phyloP scores from a whole-genome alignment of 2,888 invertebrate genomes.

The Stegophylla sp. region DNA sequence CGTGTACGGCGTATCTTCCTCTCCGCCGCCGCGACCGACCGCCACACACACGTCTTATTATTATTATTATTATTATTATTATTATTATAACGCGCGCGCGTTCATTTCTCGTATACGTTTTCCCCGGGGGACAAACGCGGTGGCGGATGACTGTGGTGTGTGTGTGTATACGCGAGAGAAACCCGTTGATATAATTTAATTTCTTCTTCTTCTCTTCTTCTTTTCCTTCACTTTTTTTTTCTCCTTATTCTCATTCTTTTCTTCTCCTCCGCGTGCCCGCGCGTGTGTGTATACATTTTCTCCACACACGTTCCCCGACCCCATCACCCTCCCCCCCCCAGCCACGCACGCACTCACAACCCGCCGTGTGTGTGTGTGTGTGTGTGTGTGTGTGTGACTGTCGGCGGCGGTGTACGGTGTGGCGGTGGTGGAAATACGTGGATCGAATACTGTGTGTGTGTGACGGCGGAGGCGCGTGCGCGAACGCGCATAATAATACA shows the following conservation, averaged over 20 bases:
- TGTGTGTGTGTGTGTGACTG: neutral
- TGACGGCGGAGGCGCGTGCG: conserved; percentile 29
- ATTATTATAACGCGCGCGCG: conserved; percentile 50
- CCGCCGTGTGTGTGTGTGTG: neutral
- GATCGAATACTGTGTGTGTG: conserved; percentile 48
- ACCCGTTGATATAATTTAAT: conserved; percentile 59
- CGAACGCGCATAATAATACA: conserved; percentile 44
- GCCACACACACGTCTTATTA: conserved; percentile 39
- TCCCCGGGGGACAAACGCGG: conserved; percentile 24
- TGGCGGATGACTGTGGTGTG: neutral
- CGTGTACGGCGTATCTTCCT: neutral
- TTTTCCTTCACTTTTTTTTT: neutral
- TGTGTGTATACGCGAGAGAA: conserved; percentile 23
- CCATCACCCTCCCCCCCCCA: too few relatives aligned
- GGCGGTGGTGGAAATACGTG: conserved; percentile 37
- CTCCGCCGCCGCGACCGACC: neutral
- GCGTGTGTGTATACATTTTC: neutral
- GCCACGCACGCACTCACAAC: neutral
- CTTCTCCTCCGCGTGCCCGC: neutral
- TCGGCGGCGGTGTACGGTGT: too few relatives aligned
- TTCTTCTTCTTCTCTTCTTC: conserved; percentile 28
- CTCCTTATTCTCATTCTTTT: neutral
- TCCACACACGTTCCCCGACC: neutral
- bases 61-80: conserved; percentile 49
- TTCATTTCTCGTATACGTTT: conserved; percentile 52